Evolutionary conservation across 2,888 invertebrate genomes (phyloP).

Genomic region (Rutpela maculata): DNA sequence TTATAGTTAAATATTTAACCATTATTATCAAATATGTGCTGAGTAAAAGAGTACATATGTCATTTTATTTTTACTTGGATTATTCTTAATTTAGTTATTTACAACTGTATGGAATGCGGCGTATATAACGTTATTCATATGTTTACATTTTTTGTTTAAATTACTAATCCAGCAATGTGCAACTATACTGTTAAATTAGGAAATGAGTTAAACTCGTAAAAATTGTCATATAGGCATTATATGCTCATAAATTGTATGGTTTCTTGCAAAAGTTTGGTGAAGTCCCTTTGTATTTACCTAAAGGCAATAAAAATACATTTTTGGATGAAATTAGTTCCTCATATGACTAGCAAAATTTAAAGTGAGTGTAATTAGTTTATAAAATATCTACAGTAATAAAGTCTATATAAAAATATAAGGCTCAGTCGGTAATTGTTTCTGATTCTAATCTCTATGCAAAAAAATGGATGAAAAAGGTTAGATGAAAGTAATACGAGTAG

Average conservation of each 20-base stretch:
- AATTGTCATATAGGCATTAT: neutral
- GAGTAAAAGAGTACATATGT: slow-evolving; percentile 8
- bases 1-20: neutral
- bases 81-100: slow-evolving; percentile 11
- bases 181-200: slow-evolving; percentile 25
- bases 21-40: neutral
- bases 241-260: slow-evolving; percentile 11
- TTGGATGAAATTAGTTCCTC: neutral
- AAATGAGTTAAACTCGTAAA: slow-evolving; percentile 10
- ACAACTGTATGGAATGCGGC: slow-evolving; percentile 5
- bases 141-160: slow-evolving; percentile 7
- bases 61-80: slow-evolving; percentile 7
- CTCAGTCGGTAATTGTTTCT: no score
- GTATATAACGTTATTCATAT: slow-evolving; percentile 14
- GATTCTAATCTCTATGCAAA: no score
- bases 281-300: neutral
- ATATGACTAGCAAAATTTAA: no score
- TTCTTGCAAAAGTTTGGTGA: slow-evolving; percentile 10
- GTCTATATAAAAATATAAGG: no score
- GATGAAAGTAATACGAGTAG: no score
- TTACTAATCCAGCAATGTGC: slow-evolving; percentile 29
- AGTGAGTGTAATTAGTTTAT: no score
- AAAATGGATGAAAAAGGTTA: no score
- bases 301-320: neutral
- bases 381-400: no score